Evolutionary conservation across 2,888 invertebrate genomes (phyloP).

Genomic region (Pherbina coryleti): DNA sequence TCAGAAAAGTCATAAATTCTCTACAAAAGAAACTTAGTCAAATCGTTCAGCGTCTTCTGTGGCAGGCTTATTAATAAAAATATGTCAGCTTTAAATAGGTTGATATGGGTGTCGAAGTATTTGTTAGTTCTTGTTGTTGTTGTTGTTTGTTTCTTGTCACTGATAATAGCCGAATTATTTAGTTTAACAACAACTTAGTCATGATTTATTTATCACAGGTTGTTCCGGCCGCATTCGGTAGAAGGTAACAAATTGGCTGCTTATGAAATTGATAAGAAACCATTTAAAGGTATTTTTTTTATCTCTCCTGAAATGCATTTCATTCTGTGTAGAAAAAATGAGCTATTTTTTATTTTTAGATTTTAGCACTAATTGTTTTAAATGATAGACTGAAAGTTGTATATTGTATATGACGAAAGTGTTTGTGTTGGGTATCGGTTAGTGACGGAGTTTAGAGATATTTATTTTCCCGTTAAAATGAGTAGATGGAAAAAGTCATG

Average conservation of each 20-base stretch:
- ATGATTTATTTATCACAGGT: neutral
- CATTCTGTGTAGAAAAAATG: neutral
- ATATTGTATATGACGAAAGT: neutral
- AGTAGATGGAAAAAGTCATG: too few relatives aligned
- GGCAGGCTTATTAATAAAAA: neutral
- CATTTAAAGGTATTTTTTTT: neutral
- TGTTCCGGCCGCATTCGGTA: neutral
- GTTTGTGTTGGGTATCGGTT: too few relatives aligned
- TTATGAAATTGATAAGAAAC: neutral
- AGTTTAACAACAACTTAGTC: constrained; percentile 9
- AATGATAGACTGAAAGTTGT: neutral
- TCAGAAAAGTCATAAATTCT: neutral
- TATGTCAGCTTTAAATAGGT: too few relatives aligned
- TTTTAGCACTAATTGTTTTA: neutral
- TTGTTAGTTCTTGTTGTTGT: neutral
- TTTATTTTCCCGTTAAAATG: too few relatives aligned
- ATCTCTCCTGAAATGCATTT: constrained; percentile 1
- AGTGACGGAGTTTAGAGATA: too few relatives aligned
- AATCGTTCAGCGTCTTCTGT: neutral
- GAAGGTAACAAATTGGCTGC: neutral
- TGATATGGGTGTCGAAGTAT: too few relatives aligned
- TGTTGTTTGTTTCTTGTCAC: too few relatives aligned
- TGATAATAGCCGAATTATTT: neutral
- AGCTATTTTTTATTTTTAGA: neutral
- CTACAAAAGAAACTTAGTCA: neutral